A percentile compares a stretch with the other conserved stretches of the same genome.
Evolutionary conservation across 2,797 vertebrate species (phyloP).

Genomic region (Amblyraja radiata): DNA sequence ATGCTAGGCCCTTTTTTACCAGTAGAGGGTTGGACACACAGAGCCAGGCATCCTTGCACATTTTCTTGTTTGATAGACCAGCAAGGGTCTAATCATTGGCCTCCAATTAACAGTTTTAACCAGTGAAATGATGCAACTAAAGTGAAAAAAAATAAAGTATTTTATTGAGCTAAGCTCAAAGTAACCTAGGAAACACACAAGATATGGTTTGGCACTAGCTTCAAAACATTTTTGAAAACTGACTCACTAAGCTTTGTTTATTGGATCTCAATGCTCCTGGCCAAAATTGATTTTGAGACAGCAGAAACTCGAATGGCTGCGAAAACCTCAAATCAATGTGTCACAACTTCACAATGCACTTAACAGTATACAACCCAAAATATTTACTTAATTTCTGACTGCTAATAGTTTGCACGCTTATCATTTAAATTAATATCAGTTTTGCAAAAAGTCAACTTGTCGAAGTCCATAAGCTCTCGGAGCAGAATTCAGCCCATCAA

Average conservation of each 20-base stretch:
- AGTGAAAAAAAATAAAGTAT: background rate
- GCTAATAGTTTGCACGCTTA: background rate
- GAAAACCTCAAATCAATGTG: background rate
- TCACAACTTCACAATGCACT: background rate
- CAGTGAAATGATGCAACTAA: background rate
- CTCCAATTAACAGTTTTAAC: background rate
- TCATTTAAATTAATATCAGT: background rate
- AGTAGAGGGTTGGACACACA: background rate
- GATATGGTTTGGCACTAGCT: background rate
- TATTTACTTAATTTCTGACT: background rate
- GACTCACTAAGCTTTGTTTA: background rate
- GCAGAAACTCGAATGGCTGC: background rate
- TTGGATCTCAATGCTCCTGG: background rate
- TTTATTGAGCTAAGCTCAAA: background rate
- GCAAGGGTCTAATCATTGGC: background rate
- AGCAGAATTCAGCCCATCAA: too few relatives aligned
- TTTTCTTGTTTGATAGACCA: too few relatives aligned
- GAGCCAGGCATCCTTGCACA: background rate
- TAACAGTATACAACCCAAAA: background rate
- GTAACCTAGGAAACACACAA: background rate
- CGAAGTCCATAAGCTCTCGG: too few relatives aligned
- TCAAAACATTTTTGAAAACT: constrained; percentile 23
- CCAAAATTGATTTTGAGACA: constrained; percentile 22
- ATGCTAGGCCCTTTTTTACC: too few relatives aligned
- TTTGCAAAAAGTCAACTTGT: background rate